These are phyloP conservation scores for Natator depressus DNA, from an alignment of 2,113 vertebrate genomes.

Conservation along the genomic window DNA sequence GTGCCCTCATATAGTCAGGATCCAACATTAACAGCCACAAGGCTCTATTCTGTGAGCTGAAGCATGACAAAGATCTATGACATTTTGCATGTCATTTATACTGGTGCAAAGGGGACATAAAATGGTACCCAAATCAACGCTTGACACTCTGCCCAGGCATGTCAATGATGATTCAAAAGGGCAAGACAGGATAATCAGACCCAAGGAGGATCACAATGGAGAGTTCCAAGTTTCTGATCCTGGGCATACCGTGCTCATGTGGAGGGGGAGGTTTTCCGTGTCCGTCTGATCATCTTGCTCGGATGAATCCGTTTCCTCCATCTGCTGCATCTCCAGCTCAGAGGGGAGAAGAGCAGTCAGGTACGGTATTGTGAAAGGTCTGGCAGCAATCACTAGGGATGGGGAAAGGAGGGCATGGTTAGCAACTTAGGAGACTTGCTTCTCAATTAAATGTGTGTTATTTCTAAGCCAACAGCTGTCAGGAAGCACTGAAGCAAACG, in stretches of 20 bases:
- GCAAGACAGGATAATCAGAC: not conserved
- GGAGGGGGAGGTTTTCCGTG: constrained; percentile 88
- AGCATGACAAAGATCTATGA: not conserved
- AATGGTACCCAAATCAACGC: not conserved
- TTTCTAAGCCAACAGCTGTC: not conserved
- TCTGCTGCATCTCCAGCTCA: constrained; percentile 93
- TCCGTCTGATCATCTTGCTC: constrained; percentile 98
- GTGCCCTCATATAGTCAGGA: not conserved
- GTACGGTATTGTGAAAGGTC: constrained; percentile 91
- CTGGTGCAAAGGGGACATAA: not conserved
- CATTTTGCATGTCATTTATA: not conserved
- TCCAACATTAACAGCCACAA: not conserved
- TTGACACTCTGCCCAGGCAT: constrained; percentile 1
- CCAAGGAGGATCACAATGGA: not conserved
- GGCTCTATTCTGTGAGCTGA: not conserved
- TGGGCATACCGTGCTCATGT: constrained; percentile 81
- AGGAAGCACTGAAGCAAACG: fast-evolving
- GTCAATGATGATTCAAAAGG: not conserved
- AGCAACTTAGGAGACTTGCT: not conserved
- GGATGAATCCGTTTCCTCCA: constrained; percentile 97
- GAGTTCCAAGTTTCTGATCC: not conserved
- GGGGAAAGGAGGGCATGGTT: not conserved
- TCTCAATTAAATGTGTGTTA: not conserved
- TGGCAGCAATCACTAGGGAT: constrained; percentile 92
- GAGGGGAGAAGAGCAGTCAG: constrained; percentile 95